Conservation (phyloP, 2,888 invertebrate genomes). For the Catocala nupta region DNA sequence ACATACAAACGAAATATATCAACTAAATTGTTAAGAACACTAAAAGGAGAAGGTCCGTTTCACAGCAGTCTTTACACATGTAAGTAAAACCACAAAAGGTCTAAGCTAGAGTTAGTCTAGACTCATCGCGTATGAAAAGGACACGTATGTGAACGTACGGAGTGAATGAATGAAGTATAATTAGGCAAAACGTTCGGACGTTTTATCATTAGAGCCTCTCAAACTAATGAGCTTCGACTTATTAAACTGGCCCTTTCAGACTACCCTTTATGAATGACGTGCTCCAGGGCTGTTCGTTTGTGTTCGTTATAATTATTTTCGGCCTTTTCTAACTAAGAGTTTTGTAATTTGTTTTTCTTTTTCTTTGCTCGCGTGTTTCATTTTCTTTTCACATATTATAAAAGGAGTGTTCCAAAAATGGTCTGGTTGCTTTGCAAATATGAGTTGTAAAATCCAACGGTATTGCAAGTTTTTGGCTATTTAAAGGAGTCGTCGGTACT, state of each 20-base stretch:
- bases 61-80: not conserved
- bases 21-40: too few species aligned
- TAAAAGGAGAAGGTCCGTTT: too few species aligned
- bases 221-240: constrained; percentile 55
- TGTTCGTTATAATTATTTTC: not conserved
- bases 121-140: constrained; percentile 14
- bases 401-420: not conserved
- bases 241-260: constrained; percentile 50
- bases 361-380: too few species aligned
- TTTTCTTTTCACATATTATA: too few species aligned
- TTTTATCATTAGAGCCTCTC: constrained; percentile 49
- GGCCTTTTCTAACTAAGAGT: not conserved
- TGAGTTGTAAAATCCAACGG: too few species aligned
- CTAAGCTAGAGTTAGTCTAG: constrained; percentile 24
- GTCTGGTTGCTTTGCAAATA: too few species aligned
- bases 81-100: constrained; percentile 4
- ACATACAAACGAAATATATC: too few species aligned
- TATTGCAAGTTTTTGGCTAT: too few species aligned
- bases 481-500: too few species aligned
- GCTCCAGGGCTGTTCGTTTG: constrained; percentile 30
- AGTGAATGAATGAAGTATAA: constrained; percentile 31
- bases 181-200: constrained; percentile 45
- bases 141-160: constrained; percentile 4
- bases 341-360: not conserved
- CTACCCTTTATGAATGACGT: constrained; percentile 33